These are phyloP conservation scores for Aleiodes testaceus DNA, from an alignment of 2,888 invertebrate species.

Conservation along the genomic window DNA sequence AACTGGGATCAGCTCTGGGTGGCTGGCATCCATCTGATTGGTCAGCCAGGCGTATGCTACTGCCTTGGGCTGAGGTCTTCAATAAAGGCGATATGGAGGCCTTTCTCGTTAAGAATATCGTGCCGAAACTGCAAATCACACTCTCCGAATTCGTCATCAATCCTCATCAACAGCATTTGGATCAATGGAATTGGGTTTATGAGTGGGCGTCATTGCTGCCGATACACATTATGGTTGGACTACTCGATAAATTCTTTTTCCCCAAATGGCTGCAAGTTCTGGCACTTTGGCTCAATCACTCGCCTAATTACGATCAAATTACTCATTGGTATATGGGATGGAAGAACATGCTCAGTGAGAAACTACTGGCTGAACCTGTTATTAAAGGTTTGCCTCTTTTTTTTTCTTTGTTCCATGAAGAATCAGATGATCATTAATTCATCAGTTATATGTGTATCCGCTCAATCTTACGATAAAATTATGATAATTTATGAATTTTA, in stretches of 20 bases:
- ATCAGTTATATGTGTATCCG: background rate
- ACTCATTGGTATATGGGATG: conserved; percentile 87
- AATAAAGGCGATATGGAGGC: conserved; percentile 84
- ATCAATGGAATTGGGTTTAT: conserved; percentile 96
- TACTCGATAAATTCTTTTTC: conserved; percentile 92
- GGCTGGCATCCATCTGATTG: conserved; percentile 97
- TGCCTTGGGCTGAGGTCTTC: conserved; percentile 91
- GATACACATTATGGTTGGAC: conserved; percentile 82
- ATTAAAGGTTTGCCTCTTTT: conserved; percentile 73
- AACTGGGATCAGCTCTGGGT: conserved; percentile 89
- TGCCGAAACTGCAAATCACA: conserved; percentile 87
- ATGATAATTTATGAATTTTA: conserved; percentile 20
- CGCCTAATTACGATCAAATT: conserved; percentile 92
- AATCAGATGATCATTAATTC: background rate
- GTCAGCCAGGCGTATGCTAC: conserved; percentile 92
- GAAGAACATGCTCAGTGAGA: conserved; percentile 77
- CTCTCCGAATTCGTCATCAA: conserved; percentile 80
- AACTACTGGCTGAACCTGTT: conserved; percentile 75
- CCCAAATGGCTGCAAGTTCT: conserved; percentile 92
- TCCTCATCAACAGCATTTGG: conserved; percentile 84
- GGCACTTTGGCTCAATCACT: conserved; percentile 92
- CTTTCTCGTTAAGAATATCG: conserved; percentile 88
- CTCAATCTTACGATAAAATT: conserved; percentile 8
- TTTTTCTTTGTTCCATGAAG: background rate
- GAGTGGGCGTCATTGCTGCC: conserved; percentile 93